Evolutionary conservation across 2,888 invertebrate species (phyloP), one percentile per base, ranked within the genome.

Genomic region (Andrena praecox): DNA sequence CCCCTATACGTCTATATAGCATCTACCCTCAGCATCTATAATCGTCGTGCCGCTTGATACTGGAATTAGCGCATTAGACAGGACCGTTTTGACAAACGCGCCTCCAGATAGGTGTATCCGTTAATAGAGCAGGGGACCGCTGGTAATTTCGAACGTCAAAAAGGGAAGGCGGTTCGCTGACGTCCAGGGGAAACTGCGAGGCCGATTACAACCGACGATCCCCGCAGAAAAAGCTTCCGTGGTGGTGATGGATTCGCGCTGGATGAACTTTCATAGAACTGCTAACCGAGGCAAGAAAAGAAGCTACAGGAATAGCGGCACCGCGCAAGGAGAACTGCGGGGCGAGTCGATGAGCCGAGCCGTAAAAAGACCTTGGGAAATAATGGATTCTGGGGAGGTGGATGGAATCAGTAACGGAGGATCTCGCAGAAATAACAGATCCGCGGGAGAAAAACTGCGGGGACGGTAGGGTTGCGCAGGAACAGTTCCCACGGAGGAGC

Each of bases 41-140:
- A 59, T 52, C 66, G 42, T 52, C 63, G 54, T 68, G 50, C 76
- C 63, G 52, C 66, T 74, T 66, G 82, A 81, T 69, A 54, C 70
- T 69, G 74, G 64, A 81, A 81, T 81, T 74, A 75, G 54, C 66
- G 35, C 70, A 50, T 82, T 70, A 74, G 59, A 48, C 63, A 56
- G 10, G 16, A 12, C 56, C 8, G 71, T 50, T 52, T 35, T 66
- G 69, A 20, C 73, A 80, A 81, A 82, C 75, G 48, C 20, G 59
- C 16, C 16, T 27, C 66, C 48, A 67, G 74, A 66, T 70, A 81
- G 42, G 42, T 42, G 16, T 42, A 42, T 42, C 42, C 42, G 42
- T 42, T 42, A 42, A 42, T 42, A 42, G 16, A 42, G 42, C 42
- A 42, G 10, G n/a, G 31, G 20, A 20, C 35, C 60, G 66, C 24